Base-by-base conservation (phyloP, 1,140 invertebrate species). In the Formica exsecta region DNA sequence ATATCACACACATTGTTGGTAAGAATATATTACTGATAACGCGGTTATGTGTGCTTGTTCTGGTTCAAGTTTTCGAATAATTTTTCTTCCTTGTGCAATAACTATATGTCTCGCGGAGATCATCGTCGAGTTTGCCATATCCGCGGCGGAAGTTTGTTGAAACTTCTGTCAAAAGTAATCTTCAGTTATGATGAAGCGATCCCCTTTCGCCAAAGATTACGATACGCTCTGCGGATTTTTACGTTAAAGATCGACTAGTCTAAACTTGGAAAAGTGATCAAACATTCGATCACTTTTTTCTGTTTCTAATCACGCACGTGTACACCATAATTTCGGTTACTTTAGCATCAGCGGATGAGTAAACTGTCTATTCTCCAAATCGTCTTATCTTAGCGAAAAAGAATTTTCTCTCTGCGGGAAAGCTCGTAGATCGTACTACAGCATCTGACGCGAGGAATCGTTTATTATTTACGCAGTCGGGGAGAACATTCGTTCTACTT, bases 391-490 rank as follows among this genome's bases (percentile, higher is more conserved):
- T 13, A 48, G 61, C 51, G 80, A 66, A 44, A 51, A 76, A 32
- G 48, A 70, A 59, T 66, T 38, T 11, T 2, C 36, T 74, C 68
- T 64, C 13, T n/a, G n/a, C 6, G 57, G 70, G 44, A 61, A 29
- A 41, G 66, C 73, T 73, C 41, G 66, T 76, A 73, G 54, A 57
- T 71, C 71, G 83, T n/a, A 57, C 25, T 36, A 38, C 32, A 44
- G 64, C 59, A 57, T 66, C 74, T 70, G 54, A 54, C 32, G 51
- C 51, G 83, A 86, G 74, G 57, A 89, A 81, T 89, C 57, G 32
- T 65, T 66, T 38, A 77, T 88, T 86, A 83, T 86, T 86, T 76
- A 83, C 71, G 62, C 59, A 79, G 65, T 79, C 80, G 73, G 71
- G 25, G 44, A 75, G 73, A 76, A 77, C 73, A 73, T 77, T 54